phyloP scores from a whole-genome alignment of 2,888 invertebrate genomes.

The Volucella inflata region DNA sequence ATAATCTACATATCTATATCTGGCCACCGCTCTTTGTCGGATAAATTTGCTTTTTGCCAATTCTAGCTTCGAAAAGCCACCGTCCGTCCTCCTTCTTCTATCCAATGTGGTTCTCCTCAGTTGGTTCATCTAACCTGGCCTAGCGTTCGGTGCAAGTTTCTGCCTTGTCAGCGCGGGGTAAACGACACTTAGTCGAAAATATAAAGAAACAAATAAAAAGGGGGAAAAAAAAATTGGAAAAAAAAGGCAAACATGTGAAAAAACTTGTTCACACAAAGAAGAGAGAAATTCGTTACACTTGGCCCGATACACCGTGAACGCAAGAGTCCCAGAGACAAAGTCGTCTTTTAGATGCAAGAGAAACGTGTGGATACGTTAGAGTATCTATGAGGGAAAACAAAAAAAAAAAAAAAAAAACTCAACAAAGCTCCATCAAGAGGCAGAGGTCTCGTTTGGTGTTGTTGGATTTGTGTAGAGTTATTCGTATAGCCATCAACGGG shows the following conservation, averaged over 20 bases:
- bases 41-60: conserved; percentile 60
- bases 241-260: conserved; percentile 63
- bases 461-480: too few relatives aligned
- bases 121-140: conserved; percentile 1
- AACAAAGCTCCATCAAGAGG: conserved; percentile 19
- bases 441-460: not conserved
- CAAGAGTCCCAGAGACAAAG: not conserved
- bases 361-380: not conserved
- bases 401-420: conserved; percentile 11
- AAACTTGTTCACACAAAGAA: conserved; percentile 76
- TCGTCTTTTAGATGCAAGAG: not conserved
- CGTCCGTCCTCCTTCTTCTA: conserved; percentile 46
- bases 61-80: conserved; percentile 33
- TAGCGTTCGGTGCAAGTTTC: conserved; percentile 50
- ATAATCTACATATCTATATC: too few relatives aligned
- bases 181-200: conserved; percentile 73
- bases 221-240: conserved; percentile 17
- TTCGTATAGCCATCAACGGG: too few relatives aligned
- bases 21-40: conserved; percentile 43
- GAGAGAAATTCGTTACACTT: conserved; percentile 52
- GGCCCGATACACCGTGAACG: not conserved
- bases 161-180: conserved; percentile 72
- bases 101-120: not conserved
- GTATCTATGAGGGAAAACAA: not conserved
- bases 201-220: conserved; percentile 63